phyloP scores from a whole-genome alignment of 1,140 invertebrate genomes.

The Drosophila oshimai region DNA sequence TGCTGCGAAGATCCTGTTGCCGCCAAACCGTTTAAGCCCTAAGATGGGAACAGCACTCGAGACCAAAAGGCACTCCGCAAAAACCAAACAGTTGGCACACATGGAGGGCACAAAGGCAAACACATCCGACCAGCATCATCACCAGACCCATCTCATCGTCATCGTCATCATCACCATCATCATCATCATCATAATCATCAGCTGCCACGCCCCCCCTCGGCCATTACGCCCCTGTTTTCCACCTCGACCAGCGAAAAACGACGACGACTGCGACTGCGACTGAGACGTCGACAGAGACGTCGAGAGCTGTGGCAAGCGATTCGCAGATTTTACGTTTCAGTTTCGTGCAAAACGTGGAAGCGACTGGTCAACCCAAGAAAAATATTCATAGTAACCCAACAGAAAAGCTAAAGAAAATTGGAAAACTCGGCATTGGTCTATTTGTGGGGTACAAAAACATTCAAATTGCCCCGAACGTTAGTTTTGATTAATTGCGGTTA shows the following conservation, averaged over 20 bases:
- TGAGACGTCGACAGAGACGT: slow-evolving; percentile 19
- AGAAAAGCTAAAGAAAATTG: slow-evolving; percentile 21
- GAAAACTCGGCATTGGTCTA: slow-evolving; percentile 37
- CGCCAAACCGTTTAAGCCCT: slow-evolving; percentile 15
- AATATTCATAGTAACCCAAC: slow-evolving; percentile 14
- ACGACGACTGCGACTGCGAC: slow-evolving; percentile 1
- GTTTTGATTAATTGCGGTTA: slow-evolving; percentile 31
- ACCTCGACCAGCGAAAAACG: too few species aligned
- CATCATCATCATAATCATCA: slow-evolving; percentile 2
- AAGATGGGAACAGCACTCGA: slow-evolving; percentile 4
- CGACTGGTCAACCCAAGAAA: slow-evolving; percentile 58
- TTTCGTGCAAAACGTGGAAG: slow-evolving; percentile 78
- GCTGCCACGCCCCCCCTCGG: not conserved
- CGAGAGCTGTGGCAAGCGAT: slow-evolving; percentile 48
- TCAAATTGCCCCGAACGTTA: slow-evolving; percentile 31
- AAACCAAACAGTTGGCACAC: slow-evolving; percentile 14
- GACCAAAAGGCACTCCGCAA: slow-evolving; percentile 13
- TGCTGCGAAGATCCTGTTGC: slow-evolving; percentile 12
- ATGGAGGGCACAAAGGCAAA: slow-evolving; percentile 49
- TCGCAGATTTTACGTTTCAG: slow-evolving; percentile 75
- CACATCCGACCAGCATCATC: slow-evolving; percentile 12
- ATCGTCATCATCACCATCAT: not conserved
- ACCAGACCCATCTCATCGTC: not conserved
- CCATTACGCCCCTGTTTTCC: not conserved
- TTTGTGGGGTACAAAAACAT: slow-evolving; percentile 12